These are phyloP conservation scores for Macrostomum lignano DNA, from an alignment of 1,140 invertebrate species.

Conservation along the genomic window DNA sequence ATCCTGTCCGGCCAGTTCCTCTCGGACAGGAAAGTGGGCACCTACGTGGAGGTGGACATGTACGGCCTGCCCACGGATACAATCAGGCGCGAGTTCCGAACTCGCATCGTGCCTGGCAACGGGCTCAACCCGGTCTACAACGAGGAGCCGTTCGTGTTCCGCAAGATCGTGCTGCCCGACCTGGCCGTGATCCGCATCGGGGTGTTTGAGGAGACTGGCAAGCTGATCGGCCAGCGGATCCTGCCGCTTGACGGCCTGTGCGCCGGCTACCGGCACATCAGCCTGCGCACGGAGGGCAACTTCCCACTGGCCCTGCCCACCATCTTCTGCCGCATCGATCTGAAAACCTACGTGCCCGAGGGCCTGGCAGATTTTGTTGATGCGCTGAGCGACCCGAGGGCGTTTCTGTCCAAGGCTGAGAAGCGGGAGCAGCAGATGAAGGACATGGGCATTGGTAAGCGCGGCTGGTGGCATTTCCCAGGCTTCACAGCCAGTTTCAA, in stretches of 20 bases:
- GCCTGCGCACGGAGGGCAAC: slow-evolving; percentile 81
- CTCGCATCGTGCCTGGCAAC: slow-evolving; percentile 71
- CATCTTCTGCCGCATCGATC: slow-evolving; percentile 89
- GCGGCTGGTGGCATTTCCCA: no score
- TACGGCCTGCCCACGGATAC: slow-evolving; percentile 94
- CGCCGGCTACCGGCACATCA: slow-evolving; percentile 79
- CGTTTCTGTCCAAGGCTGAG: slow-evolving; percentile 62
- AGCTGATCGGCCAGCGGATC: slow-evolving; percentile 79
- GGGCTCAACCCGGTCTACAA: slow-evolving; percentile 65
- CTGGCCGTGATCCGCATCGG: slow-evolving; percentile 81
- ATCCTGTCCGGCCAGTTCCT: slow-evolving; percentile 97
- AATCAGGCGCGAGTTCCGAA: slow-evolving; percentile 86
- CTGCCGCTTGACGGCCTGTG: slow-evolving; percentile 84
- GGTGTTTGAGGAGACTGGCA: slow-evolving; percentile 91
- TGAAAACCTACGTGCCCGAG: slow-evolving; percentile 98
- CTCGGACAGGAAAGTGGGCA: slow-evolving; percentile 90
- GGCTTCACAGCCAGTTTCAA: no score
- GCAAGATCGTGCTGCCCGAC: slow-evolving; percentile 73
- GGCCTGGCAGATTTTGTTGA: slow-evolving; percentile 72
- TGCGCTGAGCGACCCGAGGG: slow-evolving; percentile 70
- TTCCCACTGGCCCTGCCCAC: slow-evolving; percentile 93
- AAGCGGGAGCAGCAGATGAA: slow-evolving; percentile 27
- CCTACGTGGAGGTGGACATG: slow-evolving; percentile 99
- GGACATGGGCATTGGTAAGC: slow-evolving; percentile 68
- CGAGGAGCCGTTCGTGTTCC: slow-evolving; percentile 7